Evolutionary conservation across 2,888 invertebrate genomes (phyloP), one percentile per base, ranked within the genome.

Genomic region (Dendrolimus houi): DNA sequence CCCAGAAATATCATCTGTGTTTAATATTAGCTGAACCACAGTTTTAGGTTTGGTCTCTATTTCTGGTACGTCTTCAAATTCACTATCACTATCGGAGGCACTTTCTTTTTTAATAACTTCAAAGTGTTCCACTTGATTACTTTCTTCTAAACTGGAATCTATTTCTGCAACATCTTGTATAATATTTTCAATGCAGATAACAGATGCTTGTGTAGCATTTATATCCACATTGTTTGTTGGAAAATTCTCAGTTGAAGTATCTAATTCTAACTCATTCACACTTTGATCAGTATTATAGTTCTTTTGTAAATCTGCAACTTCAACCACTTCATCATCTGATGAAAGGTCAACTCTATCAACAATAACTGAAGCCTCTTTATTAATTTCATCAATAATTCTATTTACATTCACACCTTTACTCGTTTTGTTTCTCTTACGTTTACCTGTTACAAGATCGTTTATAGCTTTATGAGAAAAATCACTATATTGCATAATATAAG

Each of bases 401-500:
- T 85, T 72, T n/a, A 84, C 62, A 61, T 73, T 76, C 9, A 70
- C 65, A 52, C 63, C 59, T 59, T 75, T 81, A 12, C 58, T 54
- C 73, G 80, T 83, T 54, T 57, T 66, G 69, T 77, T 83, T 52
- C 58, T 59, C 17, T 56, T 64, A 59, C 59, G 64, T 58, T 60
- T 71, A 62, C 75, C 79, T 52, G 69, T 64, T 62, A 94, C 83
- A 58, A 94, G 91, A 67, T 92, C 85, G 47, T 91, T 82, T 61
- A 96, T 94, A 72, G 95, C 94, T 62, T 92, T 92, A 63, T 94
- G 92, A 55, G 95, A 94, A 68, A 96, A 92, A 61, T 94, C 95
- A 68, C 93, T 95, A 68, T 95, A 94, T 79, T 96, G 95, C 74
- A 94, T 90, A 91, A 96, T 95, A 64, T 95, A 96, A 52, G 92